Conservation (phyloP, 23 tunicate genomes). For the Aplidium turbinatum region DNA sequence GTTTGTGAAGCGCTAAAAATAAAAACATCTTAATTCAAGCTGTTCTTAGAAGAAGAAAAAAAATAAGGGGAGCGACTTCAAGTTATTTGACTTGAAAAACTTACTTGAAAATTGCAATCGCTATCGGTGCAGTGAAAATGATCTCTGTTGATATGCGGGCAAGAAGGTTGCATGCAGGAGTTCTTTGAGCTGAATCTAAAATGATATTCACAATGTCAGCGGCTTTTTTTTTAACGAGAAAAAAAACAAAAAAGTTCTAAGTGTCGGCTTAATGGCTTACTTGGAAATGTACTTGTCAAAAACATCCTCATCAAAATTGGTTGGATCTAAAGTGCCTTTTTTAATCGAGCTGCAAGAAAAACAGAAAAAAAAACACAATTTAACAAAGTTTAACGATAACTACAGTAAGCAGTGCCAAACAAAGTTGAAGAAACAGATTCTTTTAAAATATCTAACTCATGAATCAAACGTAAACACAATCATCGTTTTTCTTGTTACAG, state of each 20-base stretch:
- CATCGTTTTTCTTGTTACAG: no score
- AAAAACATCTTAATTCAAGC: background rate
- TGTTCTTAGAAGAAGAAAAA: background rate
- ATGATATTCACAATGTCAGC: background rate
- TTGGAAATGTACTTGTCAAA: constrained; percentile 91
- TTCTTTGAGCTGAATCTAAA: constrained; percentile 60
- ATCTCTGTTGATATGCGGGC: constrained; percentile 86
- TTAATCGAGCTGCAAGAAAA: constrained; percentile 68
- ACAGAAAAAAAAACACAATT: background rate
- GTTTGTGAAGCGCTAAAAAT: constrained; percentile 73
- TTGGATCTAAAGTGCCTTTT: constrained; percentile 86
- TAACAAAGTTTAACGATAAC: background rate
- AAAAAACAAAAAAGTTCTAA: background rate
- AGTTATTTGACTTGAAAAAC: background rate
- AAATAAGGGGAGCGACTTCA: background rate
- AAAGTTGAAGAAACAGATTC: no score
- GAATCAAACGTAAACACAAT: no score
- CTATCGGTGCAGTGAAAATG: constrained; percentile 93
- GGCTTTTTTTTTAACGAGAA: background rate
- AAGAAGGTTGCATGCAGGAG: constrained; percentile 63
- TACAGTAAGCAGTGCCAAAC: background rate
- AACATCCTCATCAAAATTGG: constrained; percentile 78
- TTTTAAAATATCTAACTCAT: no score
- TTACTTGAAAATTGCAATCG: constrained; percentile 90
- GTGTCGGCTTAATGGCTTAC: constrained; percentile 32